Percentiles rank a stretch among this genome's conserved stretches.
Conservation (phyloP, 1,140 invertebrate species). For the Episyrphus balteatus region DNA sequence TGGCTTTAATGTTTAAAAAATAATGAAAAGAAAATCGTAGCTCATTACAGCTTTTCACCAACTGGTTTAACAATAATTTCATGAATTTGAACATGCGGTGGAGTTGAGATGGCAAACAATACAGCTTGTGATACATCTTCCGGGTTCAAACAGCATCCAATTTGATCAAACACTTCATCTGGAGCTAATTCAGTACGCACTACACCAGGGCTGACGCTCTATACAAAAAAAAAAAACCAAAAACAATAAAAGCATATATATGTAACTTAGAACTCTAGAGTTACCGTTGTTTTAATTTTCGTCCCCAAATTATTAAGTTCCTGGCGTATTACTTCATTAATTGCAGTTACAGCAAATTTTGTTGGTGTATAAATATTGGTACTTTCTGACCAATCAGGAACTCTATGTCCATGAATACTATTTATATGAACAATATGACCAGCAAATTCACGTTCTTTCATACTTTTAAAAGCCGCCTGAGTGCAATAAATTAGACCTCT, state of each 20-base stretch:
- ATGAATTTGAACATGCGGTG: constrained; percentile 45
- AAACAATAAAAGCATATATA: constrained; percentile 1
- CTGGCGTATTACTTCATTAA: constrained; percentile 46
- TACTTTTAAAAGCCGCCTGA: constrained; percentile 51
- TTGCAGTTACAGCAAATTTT: constrained; percentile 54
- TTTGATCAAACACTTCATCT: constrained; percentile 4
- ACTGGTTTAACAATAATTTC: constrained; percentile 19
- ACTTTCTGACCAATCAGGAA: neutral
- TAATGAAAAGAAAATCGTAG: too few relatives aligned
- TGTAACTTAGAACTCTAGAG: constrained; percentile 9
- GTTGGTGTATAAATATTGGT: constrained; percentile 44
- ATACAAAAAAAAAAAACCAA: constrained; percentile 10
- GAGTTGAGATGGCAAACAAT: constrained; percentile 42
- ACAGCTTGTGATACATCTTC: constrained; percentile 43
- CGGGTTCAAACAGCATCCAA: constrained; percentile 8
- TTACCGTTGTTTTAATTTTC: constrained; percentile 53
- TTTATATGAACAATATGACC: constrained; percentile 62
- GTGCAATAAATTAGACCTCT: constrained; percentile 53
- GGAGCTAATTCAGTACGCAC: constrained; percentile 41
- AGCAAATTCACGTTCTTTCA: constrained; percentile 50
- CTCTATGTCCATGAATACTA: constrained; percentile 42
- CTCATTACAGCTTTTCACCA: too few relatives aligned
- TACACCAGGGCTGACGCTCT: constrained; percentile 46
- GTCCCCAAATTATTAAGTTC: constrained; percentile 46
- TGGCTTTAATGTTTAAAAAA: too few relatives aligned